Base-by-base conservation (phyloP, 2,797 vertebrate genomes). In the Sarcophilus harrisii region DNA sequence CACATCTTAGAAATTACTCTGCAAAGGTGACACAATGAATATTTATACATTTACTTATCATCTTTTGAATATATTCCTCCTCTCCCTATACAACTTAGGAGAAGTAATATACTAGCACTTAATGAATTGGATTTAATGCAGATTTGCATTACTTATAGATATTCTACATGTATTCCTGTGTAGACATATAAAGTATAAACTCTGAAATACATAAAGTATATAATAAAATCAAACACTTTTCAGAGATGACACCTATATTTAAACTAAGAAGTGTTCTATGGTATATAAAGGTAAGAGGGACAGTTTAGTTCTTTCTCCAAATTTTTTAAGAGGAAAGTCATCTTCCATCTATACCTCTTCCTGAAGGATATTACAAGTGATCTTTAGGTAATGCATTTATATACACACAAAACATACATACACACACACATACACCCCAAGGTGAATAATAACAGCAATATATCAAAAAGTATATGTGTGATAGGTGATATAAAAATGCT, bases 151-250 rank as follows among this genome's bases (percentile, higher is more conserved):
- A 57, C 45, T 24, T 91, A 57, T 92, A 91, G 57, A 38, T 93
- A 94, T 94, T 93, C 97, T 29, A 93, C 52, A 92, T 95, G 98
- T 97, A 96, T 96, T 97, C 96, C 97, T 97, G 91, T 96, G 90
- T 90, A 95, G 94, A 96, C 90, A 92, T 92, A 92, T 21, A 93
- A 94, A 94, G 91, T 94, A 95, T 94, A 94, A 95, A 95, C 93
- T 96, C 96, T 98, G 90, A 96, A 98, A 98, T 95, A n/a, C 28
- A 97, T 97, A 97, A 96, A 90, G 94, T 58, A 91, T 60, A 49
- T 92, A 6, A 92, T 32, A 6, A 95, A 95, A 96, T 58, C 93
- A 94, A 95, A 96, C 94, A 93, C 95, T 92, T 96, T 94, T 93
- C 27, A 60, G 29, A 93, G 27, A 60, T 58, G 52, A 38, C 96